These are phyloP conservation scores for Corythaeola cristata DNA, from an alignment of 2,113 vertebrate species.

Conservation along the genomic window DNA sequence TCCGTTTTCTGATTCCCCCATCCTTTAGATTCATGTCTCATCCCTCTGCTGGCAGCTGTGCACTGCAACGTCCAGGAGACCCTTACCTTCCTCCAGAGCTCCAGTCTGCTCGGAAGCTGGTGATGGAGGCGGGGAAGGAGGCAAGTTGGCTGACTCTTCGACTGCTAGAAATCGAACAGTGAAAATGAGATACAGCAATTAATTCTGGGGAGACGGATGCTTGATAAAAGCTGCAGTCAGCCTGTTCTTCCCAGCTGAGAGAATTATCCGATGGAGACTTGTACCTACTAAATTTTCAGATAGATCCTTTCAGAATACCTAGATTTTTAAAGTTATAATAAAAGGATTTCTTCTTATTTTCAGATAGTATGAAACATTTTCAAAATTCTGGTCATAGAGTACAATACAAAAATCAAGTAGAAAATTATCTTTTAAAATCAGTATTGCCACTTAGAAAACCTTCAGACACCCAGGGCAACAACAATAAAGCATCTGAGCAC, in stretches of 20 bases:
- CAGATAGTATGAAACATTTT: neutral
- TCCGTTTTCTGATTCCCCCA: neutral
- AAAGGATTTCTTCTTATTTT: neutral
- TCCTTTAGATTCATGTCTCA: neutral
- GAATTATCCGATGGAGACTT: neutral
- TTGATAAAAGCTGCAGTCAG: neutral
- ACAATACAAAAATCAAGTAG: neutral
- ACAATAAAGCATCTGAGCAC: neutral
- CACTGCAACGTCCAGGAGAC: neutral
- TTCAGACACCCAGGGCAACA: neutral
- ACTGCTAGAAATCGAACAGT: slow-evolving; percentile 79
- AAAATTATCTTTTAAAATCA: neutral
- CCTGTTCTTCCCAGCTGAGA: neutral
- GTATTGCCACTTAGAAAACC: neutral
- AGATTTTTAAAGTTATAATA: neutral
- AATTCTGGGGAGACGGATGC: neutral
- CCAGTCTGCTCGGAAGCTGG: slow-evolving; percentile 93
- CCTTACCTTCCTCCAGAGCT: slow-evolving; percentile 92
- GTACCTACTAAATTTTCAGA: neutral
- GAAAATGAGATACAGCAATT: slow-evolving; percentile 62
- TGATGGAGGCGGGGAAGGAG: slow-evolving; percentile 95
- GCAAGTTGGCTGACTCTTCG: slow-evolving; percentile 95
- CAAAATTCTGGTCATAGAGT: neutral
- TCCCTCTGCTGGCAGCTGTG: neutral
- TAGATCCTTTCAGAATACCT: neutral